Evolutionary conservation across 64 coral and sea anemone genomes (phyloP).

Genomic region (Montipora capricornis): DNA sequence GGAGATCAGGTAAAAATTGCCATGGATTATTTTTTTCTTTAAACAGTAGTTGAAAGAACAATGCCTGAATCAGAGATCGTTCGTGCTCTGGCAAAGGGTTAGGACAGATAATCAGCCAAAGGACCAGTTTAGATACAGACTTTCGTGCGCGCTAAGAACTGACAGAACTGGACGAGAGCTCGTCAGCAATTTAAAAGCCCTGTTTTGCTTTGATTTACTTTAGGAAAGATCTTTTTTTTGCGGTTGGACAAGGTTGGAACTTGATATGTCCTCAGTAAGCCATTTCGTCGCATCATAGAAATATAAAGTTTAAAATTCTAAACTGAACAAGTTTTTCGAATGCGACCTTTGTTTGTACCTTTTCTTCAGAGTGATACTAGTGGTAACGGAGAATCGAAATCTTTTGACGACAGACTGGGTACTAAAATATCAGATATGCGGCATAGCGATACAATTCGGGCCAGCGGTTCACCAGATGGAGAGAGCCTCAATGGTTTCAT

Average conservation of each 20-base stretch:
- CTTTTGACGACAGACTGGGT: conserved; percentile 19
- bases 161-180: too few species aligned
- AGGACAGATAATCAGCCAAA: background rate
- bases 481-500: conserved; percentile 63
- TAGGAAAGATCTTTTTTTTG: too few species aligned
- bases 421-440: background rate
- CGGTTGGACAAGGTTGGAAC: too few species aligned
- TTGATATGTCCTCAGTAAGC: too few species aligned
- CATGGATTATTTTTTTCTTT: background rate
- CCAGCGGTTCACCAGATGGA: conserved; percentile 72
- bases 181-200: too few species aligned
- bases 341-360: too few species aligned
- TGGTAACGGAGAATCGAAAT: conserved; percentile 38
- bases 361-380: conserved; percentile 75
- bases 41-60: background rate
- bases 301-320: too few species aligned
- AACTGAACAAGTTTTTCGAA: too few species aligned
- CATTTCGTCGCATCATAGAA: too few species aligned
- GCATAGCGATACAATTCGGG: conserved; percentile 14
- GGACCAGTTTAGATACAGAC: background rate
- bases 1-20: conserved; percentile 79
- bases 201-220: too few species aligned
- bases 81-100: background rate
- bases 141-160: too few species aligned
- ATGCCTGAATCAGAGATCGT: background rate